Conservation (phyloP, 2,113 vertebrate species). For the Ctenomys sociabilis region DNA sequence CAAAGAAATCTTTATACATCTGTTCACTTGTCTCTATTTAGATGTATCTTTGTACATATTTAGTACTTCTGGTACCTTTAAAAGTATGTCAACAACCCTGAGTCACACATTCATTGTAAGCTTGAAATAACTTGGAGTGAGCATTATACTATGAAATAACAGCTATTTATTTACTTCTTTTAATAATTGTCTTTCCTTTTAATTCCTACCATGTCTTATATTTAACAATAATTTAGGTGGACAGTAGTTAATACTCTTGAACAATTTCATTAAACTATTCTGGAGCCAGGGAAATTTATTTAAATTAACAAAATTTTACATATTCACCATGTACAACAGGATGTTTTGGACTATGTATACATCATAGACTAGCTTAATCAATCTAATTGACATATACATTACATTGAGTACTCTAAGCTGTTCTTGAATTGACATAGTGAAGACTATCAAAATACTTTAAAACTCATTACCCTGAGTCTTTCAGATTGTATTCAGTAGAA, state of each 20-base stretch:
- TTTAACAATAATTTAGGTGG: background rate
- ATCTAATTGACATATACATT: background rate
- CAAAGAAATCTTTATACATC: conserved; percentile 67
- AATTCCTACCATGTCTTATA: background rate
- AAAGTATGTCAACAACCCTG: background rate
- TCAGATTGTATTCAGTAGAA: background rate
- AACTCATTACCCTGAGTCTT: background rate
- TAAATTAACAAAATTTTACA: background rate
- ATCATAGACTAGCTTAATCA: background rate
- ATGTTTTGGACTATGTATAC: background rate
- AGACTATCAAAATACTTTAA: background rate
- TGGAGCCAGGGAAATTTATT: background rate
- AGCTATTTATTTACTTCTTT: background rate
- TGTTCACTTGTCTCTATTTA: background rate
- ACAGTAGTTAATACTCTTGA: background rate
- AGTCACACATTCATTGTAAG: background rate
- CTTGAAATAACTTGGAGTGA: background rate
- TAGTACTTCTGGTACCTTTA: background rate
- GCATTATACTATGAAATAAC: background rate
- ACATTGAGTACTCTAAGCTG: background rate
- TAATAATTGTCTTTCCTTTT: background rate
- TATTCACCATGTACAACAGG: background rate
- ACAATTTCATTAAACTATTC: background rate
- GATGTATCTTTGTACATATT: background rate
- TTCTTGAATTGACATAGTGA: background rate